These are phyloP conservation scores for Morbakka virulenta DNA, from an alignment of 30 jellyfish, hydroid and myxozoan genomes.

Conservation along the genomic window DNA sequence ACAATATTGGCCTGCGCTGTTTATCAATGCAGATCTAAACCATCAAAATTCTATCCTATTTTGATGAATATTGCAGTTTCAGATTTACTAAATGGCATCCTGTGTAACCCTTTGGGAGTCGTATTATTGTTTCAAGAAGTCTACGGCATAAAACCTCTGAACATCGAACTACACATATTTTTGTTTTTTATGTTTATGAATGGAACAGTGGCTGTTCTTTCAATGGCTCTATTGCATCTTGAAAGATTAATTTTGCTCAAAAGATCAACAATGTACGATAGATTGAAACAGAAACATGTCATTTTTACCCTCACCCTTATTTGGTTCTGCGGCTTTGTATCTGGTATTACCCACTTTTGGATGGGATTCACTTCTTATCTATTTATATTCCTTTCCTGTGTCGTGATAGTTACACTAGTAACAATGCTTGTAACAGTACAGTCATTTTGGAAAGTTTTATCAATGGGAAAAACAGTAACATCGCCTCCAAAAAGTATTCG, in stretches of 20 bases:
- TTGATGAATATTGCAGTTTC: constrained; percentile 57
- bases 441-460: constrained; percentile 49
- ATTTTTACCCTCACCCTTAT: not conserved
- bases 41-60: constrained; percentile 36
- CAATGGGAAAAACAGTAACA: no score
- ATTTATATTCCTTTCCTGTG: constrained; percentile 37
- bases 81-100: constrained; percentile 29
- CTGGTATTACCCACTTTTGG: constrained; percentile 10
- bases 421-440: constrained; percentile 52
- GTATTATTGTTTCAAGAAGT: constrained; percentile 27
- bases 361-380: constrained; percentile 33
- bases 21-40: constrained; percentile 18
- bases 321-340: constrained; percentile 21
- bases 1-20: constrained; percentile 39
- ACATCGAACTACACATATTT: constrained; percentile 1
- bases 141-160: not conserved
- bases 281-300: constrained; percentile 4
- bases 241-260: constrained; percentile 57
- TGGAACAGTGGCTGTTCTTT: constrained; percentile 51
- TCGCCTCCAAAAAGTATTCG: no score
- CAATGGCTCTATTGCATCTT: constrained; percentile 57
- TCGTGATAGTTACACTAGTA: constrained; percentile 42
- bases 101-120: constrained; percentile 44
- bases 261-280: constrained; percentile 12
- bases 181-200: constrained; percentile 4